Evolutionary conservation across 2,888 invertebrate species (phyloP).

Genomic region (Euplagia quadripunctaria): DNA sequence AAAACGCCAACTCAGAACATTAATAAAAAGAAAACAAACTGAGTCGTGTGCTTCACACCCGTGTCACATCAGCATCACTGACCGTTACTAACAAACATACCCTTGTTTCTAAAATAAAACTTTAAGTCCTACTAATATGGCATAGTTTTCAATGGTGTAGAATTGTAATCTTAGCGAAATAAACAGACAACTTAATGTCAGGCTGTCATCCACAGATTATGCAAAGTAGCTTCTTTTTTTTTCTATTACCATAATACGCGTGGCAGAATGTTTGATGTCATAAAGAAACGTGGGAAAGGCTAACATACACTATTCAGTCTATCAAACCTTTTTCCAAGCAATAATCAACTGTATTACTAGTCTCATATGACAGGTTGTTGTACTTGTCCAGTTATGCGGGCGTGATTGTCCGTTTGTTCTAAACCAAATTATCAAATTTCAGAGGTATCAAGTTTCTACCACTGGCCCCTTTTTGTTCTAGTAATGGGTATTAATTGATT

Average conservation of each 20-base stretch:
- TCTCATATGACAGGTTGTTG: slow-evolving; percentile 22
- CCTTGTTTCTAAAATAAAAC: slow-evolving; percentile 20
- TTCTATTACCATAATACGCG: slow-evolving; percentile 79
- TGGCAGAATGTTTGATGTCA: slow-evolving; percentile 74
- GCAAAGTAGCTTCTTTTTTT: slow-evolving; percentile 80
- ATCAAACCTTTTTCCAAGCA: slow-evolving; percentile 26
- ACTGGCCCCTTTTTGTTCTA: slow-evolving; percentile 56
- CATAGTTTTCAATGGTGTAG: slow-evolving; percentile 22
- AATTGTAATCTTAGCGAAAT: slow-evolving; percentile 53
- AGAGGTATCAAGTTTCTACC: slow-evolving; percentile 63
- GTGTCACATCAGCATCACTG: slow-evolving; percentile 63
- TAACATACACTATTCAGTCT: slow-evolving; percentile 58
- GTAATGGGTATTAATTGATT: slow-evolving; percentile 51
- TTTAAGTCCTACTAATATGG: slow-evolving; percentile 39
- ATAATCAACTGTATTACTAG: slow-evolving; percentile 36
- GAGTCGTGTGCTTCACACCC: slow-evolving; percentile 55
- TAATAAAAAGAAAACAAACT: slow-evolving; percentile 58
- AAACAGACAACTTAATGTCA: slow-evolving; percentile 78
- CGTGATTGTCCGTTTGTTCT: slow-evolving; percentile 56
- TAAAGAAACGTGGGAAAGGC: slow-evolving; percentile 80
- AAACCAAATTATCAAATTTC: slow-evolving; percentile 65
- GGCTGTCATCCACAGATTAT: slow-evolving; percentile 78
- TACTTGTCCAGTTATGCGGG: slow-evolving; percentile 57
- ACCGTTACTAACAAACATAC: slow-evolving; percentile 62
- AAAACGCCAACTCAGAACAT: slow-evolving; percentile 45